A percentile compares a stretch with the other conserved stretches of the same genome.
These are phyloP conservation scores for Aramus guarauna DNA, from an alignment of 2,113 vertebrate species.

Conservation along the genomic window DNA sequence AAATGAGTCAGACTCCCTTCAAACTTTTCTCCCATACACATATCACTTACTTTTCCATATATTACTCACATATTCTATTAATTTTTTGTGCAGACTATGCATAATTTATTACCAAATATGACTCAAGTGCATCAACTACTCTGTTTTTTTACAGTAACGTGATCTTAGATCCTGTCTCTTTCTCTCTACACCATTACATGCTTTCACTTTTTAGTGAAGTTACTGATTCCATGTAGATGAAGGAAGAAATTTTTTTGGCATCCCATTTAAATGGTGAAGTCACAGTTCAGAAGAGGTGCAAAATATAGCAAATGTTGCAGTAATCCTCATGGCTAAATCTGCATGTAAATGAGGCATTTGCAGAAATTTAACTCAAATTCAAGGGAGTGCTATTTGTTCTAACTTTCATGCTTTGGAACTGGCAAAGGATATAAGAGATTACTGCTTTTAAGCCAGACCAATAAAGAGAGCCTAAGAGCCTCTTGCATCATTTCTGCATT, in stretches of 20 bases:
- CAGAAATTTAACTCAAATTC: not conserved
- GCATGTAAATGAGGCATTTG: constrained; percentile 27
- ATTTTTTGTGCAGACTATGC: not conserved
- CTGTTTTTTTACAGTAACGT: not conserved
- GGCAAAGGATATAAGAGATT: not conserved
- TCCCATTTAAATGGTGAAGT: not conserved
- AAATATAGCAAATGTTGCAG: not conserved
- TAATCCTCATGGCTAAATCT: not conserved
- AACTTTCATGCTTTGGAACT: not conserved
- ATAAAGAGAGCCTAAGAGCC: not conserved
- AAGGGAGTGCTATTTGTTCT: not conserved
- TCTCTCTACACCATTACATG: not conserved
- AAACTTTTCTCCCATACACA: not conserved
- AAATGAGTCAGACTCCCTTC: not conserved
- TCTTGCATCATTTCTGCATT: not conserved
- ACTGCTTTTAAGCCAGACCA: not conserved
- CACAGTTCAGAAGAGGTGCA: not conserved
- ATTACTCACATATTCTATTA: not conserved
- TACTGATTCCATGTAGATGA: not conserved
- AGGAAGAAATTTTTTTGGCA: not conserved
- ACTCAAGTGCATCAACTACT: not conserved
- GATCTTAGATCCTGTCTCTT: not conserved
- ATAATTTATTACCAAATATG: not conserved
- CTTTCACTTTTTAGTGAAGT: not conserved
- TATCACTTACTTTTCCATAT: not conserved